Base-by-base conservation (phyloP, 2,888 invertebrate genomes). In the Antheraea assamensis region DNA sequence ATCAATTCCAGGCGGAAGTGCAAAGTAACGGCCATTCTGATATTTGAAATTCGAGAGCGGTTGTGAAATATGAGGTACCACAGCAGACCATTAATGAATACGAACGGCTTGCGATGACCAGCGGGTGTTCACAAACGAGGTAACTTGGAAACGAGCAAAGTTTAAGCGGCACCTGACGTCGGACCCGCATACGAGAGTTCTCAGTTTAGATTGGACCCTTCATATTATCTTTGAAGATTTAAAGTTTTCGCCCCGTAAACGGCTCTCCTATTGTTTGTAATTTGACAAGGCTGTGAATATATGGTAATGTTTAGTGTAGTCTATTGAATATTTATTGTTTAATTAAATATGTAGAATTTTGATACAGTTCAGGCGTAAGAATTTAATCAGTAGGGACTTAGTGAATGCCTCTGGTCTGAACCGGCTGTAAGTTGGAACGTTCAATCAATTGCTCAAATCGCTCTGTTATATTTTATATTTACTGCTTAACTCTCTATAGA, bases 111-210 rank as follows among this genome's bases (percentile, higher is more conserved):
- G 76, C 81, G 85, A 83, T 83, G 85, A 84, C 83, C 84, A 82
- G 82, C 80, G 78, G 78, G 71, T 82, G 80, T 80, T 79, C 76
- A 47, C 79, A 86, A 87, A 87, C 80, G 85, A 85, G 83, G 75
- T 70, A 84, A 87, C 81, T 87, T 87, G 61, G 73, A 78, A 86
- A 87, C 82, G 85, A 83, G 76, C 75, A 73, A 85, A 87, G 80
- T 86, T 85, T 77, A 68, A 35, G 71, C 82, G 80, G 80, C 87
- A 87, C 87, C 87, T 87, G 83, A 75, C 75, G 83, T 75, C 75
- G 76, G 17, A 55, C 70, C 72, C 73, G 73, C 73, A 70, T 80
- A 77, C 77, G 79, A 77, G 77, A 77, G 74, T 77, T 75, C 71
- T 55, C 80, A 85, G 81, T 86, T 86, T 83, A 82, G 81, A 85